Percentiles rank a stretch among this genome's conserved stretches.
phyloP scores from a whole-genome alignment of 1,140 invertebrate genomes.

The Sitophilus oryzae region DNA sequence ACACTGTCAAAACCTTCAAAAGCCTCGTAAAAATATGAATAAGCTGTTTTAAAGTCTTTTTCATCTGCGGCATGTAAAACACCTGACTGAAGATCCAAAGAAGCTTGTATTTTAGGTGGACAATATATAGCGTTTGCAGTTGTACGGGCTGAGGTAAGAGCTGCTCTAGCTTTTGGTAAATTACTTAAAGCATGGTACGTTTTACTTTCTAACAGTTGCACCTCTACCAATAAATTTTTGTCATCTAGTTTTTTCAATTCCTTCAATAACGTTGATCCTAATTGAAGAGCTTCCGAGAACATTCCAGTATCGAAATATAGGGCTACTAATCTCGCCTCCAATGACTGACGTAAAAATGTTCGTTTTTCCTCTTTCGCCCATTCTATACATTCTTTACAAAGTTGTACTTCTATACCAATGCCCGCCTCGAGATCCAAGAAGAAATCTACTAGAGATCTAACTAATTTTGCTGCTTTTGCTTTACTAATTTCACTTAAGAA shows the following conservation, averaged over 20 bases:
- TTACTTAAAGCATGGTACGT: conserved; percentile 97
- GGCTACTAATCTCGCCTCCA: conserved; percentile 89
- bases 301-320: conserved; percentile 91
- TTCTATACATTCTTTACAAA: conserved; percentile 96
- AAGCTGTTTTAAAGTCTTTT: conserved; percentile 98
- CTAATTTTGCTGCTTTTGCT: conserved; percentile 97
- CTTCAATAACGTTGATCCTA: conserved; percentile 79
- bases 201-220: conserved; percentile 95
- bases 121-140: conserved; percentile 99
- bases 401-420: conserved; percentile 84
- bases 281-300: conserved; percentile 77
- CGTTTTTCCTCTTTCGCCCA: conserved; percentile 98
- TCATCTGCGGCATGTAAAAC: conserved; percentile 99
- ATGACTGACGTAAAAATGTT: conserved; percentile 92
- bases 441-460: conserved; percentile 92
- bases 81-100: conserved; percentile 95
- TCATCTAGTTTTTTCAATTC: conserved; percentile 99
- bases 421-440: conserved; percentile 94
- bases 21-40: conserved; percentile 99
- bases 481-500: conserved; percentile 94
- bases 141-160: conserved; percentile 94
- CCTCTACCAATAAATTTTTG: conserved; percentile 96
- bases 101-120: conserved; percentile 95
- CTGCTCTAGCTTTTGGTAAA: conserved; percentile 92
- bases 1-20: conserved; percentile 99